Conservation (phyloP, 1,140 invertebrate species). For the Sipha flava region DNA sequence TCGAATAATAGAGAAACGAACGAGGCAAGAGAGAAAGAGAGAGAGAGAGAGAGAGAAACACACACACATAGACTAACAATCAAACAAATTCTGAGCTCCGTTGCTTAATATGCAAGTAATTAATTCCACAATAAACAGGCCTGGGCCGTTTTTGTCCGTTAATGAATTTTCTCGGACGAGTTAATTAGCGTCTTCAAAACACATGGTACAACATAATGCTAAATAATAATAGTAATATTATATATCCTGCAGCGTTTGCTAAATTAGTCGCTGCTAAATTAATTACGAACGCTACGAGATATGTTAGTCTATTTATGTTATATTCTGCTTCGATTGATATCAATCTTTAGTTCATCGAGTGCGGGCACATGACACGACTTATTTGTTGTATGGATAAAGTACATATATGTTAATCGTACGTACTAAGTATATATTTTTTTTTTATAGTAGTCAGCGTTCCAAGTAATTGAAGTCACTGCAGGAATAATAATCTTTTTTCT, state of each 20-base stretch:
- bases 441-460: too few species aligned
- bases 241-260: not conserved
- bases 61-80: not conserved
- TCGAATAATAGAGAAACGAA: not conserved
- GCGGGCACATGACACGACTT: too few species aligned
- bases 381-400: too few species aligned
- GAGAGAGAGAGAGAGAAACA: not conserved
- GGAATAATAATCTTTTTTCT: too few species aligned
- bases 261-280: not conserved
- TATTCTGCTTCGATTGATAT: not conserved
- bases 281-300: not conserved
- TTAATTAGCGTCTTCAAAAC: constrained; percentile 30
- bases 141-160: constrained; percentile 27
- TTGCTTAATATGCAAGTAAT: constrained; percentile 30
- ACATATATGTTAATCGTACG: too few species aligned
- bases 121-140: constrained; percentile 19
- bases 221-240: constrained; percentile 20
- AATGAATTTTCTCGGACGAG: constrained; percentile 28
- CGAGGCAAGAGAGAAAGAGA: not conserved
- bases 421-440: too few species aligned
- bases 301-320: not conserved
- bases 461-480: too few species aligned
- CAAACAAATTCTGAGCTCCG: constrained; percentile 15
- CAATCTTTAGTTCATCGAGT: too few species aligned
- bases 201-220: constrained; percentile 20